Conservation (phyloP, 2,888 invertebrate species). For the Ctenicera cuprea region DNA sequence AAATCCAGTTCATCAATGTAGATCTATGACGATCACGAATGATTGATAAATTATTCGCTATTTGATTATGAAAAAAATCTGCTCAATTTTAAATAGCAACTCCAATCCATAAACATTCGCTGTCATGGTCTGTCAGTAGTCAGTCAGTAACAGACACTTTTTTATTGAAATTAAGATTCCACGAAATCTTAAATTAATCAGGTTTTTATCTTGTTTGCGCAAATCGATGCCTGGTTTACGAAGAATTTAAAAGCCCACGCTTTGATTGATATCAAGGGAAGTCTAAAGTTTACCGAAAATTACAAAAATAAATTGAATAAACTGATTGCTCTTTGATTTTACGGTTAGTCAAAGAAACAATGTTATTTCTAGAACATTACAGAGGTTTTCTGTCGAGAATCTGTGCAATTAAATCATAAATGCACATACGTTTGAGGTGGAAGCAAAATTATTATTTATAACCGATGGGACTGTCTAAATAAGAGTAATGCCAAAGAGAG, state of each 20-base stretch:
- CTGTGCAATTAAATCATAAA: too few relatives aligned
- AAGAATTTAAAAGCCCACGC: background rate
- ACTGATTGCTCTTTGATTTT: background rate
- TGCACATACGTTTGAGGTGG: too few relatives aligned
- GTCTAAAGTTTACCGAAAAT: slow-evolving; percentile 1
- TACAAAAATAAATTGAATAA: background rate
- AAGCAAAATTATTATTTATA: too few relatives aligned
- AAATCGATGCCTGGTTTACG: background rate
- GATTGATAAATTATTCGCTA: slow-evolving; percentile 6
- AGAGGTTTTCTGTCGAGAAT: too few relatives aligned
- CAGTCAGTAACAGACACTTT: slow-evolving; percentile 9
- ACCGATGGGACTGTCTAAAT: too few relatives aligned
- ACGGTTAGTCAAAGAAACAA: background rate
- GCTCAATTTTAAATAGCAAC: slow-evolving; percentile 1
- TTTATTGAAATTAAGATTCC: background rate
- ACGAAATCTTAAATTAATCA: background rate
- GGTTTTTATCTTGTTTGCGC: slow-evolving; percentile 11
- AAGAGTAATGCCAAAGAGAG: too few relatives aligned
- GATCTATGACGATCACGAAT: background rate
- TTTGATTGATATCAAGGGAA: slow-evolving; percentile 1
- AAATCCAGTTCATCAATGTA: background rate
- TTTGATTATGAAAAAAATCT: background rate
- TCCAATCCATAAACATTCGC: background rate
- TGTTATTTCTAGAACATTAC: background rate
- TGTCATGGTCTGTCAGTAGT: slow-evolving; percentile 3